Evolutionary conservation across 1,140 invertebrate species (phyloP), one percentile per base, ranked within the genome.

Genomic region (Sminthurides bifidus): DNA sequence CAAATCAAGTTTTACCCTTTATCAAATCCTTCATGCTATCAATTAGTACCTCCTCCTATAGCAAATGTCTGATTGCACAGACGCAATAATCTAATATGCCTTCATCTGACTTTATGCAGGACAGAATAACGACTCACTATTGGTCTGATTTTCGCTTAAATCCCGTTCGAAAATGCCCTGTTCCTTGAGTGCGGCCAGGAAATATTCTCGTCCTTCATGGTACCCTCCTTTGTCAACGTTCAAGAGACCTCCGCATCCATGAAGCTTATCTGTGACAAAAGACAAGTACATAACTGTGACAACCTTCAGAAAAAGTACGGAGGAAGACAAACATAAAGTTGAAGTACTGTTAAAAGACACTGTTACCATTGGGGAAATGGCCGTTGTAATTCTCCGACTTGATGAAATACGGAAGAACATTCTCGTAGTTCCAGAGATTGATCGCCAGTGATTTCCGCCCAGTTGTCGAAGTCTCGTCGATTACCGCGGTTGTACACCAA

Each of bases 401-500:
- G 38, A 72, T 70, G 59, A 75, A 75, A 49, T 74, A 74, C 14
- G 68, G 43, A 10, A 61, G 62, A 10, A 76, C 68, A 78, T 85
- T 69, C 19, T 73, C 69, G 83, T 90, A 61, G 77, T 85, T 69
- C 79, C 79, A 81, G 4, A 73, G 73, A 5, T 54, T n/a, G 56
- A 27, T 76, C 77, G 5, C 78, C 79, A 41, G 74, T 69, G n/a
- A 59, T 66, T 31, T 70, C 70, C 21, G 79, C 79, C 87, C 88
- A 94, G 15, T 77, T 68, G 66, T 95, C 84, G 66, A 92, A 95
- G 71, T 93, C 89, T 3, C 69, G 72, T 33, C 75, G 78, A 71
- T 93, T 89, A 0, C 90, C 90, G 29, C 90, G 72, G 0, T 91
- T 78, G 62, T 92, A 93, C 33, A 90, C 75, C 87, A 93, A 92